Base-by-base conservation (phyloP, 2,888 invertebrate genomes). In the Nemotelus nigrinus region DNA sequence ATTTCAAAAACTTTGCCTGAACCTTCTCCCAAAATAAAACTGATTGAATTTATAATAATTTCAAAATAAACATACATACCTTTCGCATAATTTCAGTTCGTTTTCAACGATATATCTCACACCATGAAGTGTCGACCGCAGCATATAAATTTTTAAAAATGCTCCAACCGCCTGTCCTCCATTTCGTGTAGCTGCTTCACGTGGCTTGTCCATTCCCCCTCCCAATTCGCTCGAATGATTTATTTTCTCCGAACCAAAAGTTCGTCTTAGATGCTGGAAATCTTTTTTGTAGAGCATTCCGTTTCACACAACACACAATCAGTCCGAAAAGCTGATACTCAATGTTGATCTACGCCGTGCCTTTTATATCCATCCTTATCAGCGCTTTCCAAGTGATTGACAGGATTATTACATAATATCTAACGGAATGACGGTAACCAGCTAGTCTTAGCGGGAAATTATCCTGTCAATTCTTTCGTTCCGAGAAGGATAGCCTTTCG, bases 111-210 rank as follows among this genome's bases (percentile, higher is more conserved):
- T 80, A 80, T 86, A 87, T 55, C 83, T 82, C 43, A 86, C 83
- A 48, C 87, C 85, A 76, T 86, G 86, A 7, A 86, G 82, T 0
- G 86, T 83, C 0, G 87, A 85, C 64, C 83, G 83, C 45, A 83
- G 81, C 55, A 85, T 86, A 78, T 86, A 86, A 55, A 79, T 80
- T n/a, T 83, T 83, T 80, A 85, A 84, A 43, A 77, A 70, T 45
- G 78, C 77, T 47, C n/a, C 55, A 41, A 77, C 65, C 3, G 47
- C 57, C 47, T 58, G 8, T 41, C 48, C n/a, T 25, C n/a, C 2
- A 58, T 70, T 58, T 39, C 71, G 43, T n/a, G 50, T 57, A 10
- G 5, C 68, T n/a, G 8, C 63, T 58, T 75, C 67, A 6, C 5
- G 4, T n/a, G 7, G 7, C n/a, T 58, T n/a, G 53, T 25, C 25